Conservation (phyloP, 2,797 vertebrate species). For the Scyliorhinus canicula region DNA sequence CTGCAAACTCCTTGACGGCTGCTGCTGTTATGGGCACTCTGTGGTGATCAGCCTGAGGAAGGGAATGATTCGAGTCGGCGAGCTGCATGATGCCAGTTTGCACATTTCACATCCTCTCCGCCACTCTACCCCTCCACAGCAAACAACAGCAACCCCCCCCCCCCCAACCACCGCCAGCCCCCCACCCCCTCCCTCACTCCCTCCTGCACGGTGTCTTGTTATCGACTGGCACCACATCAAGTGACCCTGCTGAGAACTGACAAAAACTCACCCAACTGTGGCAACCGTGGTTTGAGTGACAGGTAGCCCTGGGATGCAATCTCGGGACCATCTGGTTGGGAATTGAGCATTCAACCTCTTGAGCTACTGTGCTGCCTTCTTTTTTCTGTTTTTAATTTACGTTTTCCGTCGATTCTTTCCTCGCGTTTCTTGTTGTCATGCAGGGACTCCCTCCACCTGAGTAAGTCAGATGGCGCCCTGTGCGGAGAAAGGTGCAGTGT, state of each 20-base stretch:
- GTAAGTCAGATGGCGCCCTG: not conserved
- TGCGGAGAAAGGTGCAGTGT: too few species aligned
- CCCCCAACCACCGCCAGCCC: not conserved
- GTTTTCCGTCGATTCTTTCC: not conserved
- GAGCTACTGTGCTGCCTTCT: not conserved
- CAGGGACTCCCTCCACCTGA: not conserved
- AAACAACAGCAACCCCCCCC: not conserved
- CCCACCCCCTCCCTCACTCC: not conserved
- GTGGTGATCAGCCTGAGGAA: not conserved
- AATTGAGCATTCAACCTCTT: slow-evolving; percentile 31
- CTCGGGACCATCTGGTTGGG: slow-evolving; percentile 31
- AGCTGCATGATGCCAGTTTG: not conserved
- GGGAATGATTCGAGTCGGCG: not conserved
- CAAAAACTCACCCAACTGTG: slow-evolving; percentile 37
- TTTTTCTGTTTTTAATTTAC: slow-evolving; percentile 25
- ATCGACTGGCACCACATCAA: slow-evolving; percentile 31
- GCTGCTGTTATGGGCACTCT: not conserved
- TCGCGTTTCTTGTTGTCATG: not conserved
- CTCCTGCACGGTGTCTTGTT: not conserved
- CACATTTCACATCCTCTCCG: not conserved
- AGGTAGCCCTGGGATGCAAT: slow-evolving; percentile 26
- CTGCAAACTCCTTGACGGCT: not conserved
- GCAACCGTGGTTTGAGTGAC: slow-evolving; percentile 30
- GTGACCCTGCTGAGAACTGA: slow-evolving; percentile 36
- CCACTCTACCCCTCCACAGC: not conserved